Conservation (phyloP, 2,888 invertebrate species). For the Gandaritis pyraliata region DNA sequence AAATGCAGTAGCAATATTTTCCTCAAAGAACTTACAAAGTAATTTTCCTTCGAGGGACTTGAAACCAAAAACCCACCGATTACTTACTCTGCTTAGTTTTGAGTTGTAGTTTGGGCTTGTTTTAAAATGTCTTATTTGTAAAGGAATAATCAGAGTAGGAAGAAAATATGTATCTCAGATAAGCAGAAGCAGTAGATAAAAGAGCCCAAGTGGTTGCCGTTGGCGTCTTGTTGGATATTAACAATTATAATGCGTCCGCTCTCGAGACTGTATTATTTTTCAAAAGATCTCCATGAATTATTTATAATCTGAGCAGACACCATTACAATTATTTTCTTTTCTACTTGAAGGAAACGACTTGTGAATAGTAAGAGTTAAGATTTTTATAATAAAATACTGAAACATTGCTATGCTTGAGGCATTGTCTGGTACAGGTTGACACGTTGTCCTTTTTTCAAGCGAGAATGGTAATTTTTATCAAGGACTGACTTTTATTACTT, state of each 20-base stretch:
- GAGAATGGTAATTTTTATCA: constrained; percentile 31
- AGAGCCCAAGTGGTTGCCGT: constrained; percentile 16
- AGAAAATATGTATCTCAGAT: too few relatives aligned
- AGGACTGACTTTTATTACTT: constrained; percentile 30
- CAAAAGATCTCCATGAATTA: constrained; percentile 77
- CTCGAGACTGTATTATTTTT: constrained; percentile 73
- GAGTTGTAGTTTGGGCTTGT: not conserved
- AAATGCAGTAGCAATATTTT: constrained; percentile 33
- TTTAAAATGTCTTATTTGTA: constrained; percentile 6
- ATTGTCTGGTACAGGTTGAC: constrained; percentile 21
- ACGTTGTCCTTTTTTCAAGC: constrained; percentile 32
- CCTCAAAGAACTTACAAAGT: constrained; percentile 4
- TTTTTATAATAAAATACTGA: constrained; percentile 45
- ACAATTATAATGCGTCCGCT: constrained; percentile 77
- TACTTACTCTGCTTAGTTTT: too few relatives aligned
- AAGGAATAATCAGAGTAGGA: not conserved
- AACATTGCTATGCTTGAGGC: constrained; percentile 28
- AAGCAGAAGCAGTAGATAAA: constrained; percentile 4
- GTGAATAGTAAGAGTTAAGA: constrained; percentile 70
- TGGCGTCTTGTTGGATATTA: constrained; percentile 53
- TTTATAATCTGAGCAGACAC: constrained; percentile 75
- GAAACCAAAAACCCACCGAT: too few relatives aligned
- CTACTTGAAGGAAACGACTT: constrained; percentile 67
- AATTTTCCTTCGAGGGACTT: constrained; percentile 3
- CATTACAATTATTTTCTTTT: constrained; percentile 79